phyloP scores from a whole-genome alignment of 2,888 invertebrate genomes.

The Dynastes maya region DNA sequence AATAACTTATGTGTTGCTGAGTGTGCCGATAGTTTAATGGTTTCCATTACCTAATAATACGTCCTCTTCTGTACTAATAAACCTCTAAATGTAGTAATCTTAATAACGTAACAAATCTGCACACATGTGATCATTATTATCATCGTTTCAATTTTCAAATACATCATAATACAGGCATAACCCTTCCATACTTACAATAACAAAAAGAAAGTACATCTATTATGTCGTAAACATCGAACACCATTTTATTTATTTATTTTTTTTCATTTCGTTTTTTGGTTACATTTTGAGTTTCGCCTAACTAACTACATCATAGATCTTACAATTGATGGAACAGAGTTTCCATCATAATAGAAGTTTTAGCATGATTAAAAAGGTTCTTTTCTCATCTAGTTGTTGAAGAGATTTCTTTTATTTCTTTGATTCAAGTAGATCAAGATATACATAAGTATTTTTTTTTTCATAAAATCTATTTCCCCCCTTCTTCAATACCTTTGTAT shows the following conservation, averaged over 20 bases:
- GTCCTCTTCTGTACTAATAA: too few species aligned
- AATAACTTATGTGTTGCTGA: too few species aligned
- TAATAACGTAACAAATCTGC: background rate
- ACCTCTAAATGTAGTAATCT: background rate
- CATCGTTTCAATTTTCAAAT: too few species aligned
- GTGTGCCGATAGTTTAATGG: too few species aligned
- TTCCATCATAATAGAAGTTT: slow-evolving; percentile 49
- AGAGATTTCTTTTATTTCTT: background rate
- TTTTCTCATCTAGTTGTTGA: background rate
- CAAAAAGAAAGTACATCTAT: too few species aligned
- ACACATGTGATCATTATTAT: background rate
- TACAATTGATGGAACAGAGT: background rate
- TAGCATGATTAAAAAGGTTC: slow-evolving; percentile 50
- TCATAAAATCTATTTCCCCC: background rate
- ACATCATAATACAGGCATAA: too few species aligned
- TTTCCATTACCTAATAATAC: too few species aligned
- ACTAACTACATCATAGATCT: too few species aligned
- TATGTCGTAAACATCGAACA: background rate
- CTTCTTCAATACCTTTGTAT: too few species aligned
- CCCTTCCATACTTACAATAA: too few species aligned
- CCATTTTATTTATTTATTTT: background rate
- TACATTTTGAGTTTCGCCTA: too few species aligned
- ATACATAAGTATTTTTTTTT: background rate
- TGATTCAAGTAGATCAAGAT: background rate
- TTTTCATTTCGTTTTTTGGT: background rate